phyloP scores from a whole-genome alignment of 2,888 invertebrate genomes.

The Tiliacea aurago region DNA sequence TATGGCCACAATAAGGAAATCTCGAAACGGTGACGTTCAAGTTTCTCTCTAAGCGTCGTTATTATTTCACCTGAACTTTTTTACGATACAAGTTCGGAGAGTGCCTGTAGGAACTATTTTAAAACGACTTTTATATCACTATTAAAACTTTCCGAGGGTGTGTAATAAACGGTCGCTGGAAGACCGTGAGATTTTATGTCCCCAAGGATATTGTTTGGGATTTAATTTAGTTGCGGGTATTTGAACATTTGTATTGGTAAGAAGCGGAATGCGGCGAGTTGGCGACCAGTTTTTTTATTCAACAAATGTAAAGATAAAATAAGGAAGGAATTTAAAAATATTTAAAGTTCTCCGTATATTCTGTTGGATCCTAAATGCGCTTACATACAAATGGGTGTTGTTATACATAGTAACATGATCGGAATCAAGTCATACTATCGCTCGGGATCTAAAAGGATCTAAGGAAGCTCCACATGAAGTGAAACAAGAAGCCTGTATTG shows the following conservation, averaged over 20 bases:
- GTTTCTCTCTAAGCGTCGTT: constrained; percentile 63
- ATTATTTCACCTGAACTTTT: constrained; percentile 73
- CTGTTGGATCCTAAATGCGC: neutral
- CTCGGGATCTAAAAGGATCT: neutral
- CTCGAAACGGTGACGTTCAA: constrained; percentile 56
- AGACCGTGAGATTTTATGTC: constrained; percentile 42
- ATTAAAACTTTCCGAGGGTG: constrained; percentile 76
- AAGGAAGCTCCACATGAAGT: neutral
- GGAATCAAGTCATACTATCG: neutral
- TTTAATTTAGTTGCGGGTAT: constrained; percentile 56
- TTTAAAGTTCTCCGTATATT: constrained; percentile 4
- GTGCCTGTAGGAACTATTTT: constrained; percentile 77
- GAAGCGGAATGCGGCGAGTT: constrained; percentile 15
- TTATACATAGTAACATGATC: neutral
- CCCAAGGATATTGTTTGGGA: constrained; percentile 46
- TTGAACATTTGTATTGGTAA: constrained; percentile 17
- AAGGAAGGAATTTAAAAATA: neutral
- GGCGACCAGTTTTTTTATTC: constrained; percentile 9
- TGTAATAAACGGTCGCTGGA: constrained; percentile 58
- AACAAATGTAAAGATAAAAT: constrained; percentile 14
- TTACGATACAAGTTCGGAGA: constrained; percentile 75
- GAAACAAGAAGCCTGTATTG: constrained; percentile 20
- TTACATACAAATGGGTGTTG: neutral
- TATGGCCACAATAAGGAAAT: constrained; percentile 59
- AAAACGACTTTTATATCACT: constrained; percentile 82